These are phyloP conservation scores for Schmidtea mediterranea DNA, from an alignment of 1,140 invertebrate species.

Conservation along the genomic window DNA sequence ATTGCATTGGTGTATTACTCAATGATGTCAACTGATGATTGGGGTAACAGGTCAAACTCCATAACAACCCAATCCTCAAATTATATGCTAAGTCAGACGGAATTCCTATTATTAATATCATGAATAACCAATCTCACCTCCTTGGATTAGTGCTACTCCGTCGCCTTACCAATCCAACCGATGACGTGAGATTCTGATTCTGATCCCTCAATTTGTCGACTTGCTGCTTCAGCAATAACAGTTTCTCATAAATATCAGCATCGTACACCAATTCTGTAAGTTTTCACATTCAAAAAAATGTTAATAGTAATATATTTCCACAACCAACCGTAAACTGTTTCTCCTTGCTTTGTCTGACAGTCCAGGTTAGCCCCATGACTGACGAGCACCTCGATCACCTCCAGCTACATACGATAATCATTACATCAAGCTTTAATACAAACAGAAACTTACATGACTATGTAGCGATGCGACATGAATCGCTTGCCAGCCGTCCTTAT, in stretches of 20 bases:
- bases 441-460: constrained; percentile 2
- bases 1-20: too few relatives aligned
- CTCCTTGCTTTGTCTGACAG: background rate
- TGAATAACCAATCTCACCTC: constrained; percentile 3
- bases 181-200: background rate
- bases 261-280: background rate
- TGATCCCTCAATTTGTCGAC: background rate
- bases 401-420: background rate
- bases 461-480: background rate
- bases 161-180: background rate
- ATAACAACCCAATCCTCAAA: too few relatives aligned
- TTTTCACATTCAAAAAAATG: too few relatives aligned
- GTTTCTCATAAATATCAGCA: background rate
- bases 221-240: background rate
- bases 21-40: too few relatives aligned
- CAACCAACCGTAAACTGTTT: constrained; percentile 2
- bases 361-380: constrained; percentile 1
- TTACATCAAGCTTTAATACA: background rate
- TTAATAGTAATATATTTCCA: too few relatives aligned
- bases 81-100: too few relatives aligned
- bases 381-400: constrained; percentile 1
- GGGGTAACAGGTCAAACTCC: too few relatives aligned
- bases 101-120: too few relatives aligned
- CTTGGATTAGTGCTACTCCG: constrained; percentile 3
- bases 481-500: background rate